These are phyloP conservation scores for Pipistrellus nathusii DNA, from an alignment of 2,797 vertebrate species.

Conservation along the genomic window DNA sequence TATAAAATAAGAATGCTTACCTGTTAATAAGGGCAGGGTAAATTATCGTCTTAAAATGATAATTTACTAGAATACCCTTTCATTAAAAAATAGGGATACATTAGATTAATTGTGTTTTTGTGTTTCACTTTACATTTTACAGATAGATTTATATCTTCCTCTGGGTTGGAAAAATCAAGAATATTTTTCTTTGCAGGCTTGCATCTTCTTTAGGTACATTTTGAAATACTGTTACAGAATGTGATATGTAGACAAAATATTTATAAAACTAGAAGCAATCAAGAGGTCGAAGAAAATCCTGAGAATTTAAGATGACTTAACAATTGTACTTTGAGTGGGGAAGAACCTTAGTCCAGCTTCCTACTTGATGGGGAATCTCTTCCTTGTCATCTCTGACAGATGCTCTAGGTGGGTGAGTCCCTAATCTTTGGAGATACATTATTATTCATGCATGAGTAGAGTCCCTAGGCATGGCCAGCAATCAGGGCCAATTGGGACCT, in stretches of 20 bases:
- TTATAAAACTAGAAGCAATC: background rate
- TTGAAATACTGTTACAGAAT: background rate
- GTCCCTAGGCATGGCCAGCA: too few relatives aligned
- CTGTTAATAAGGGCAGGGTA: constrained; percentile 5
- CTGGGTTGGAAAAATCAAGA: background rate
- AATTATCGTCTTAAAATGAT: constrained; percentile 23
- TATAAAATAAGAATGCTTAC: constrained; percentile 35
- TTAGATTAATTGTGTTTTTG: constrained; percentile 52
- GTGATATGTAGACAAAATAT: background rate
- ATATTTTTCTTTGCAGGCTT: background rate
- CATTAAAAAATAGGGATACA: background rate
- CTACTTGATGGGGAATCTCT: background rate
- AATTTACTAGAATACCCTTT: background rate
- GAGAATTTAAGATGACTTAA: background rate
- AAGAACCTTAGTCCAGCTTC: background rate
- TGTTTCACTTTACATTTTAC: constrained; percentile 33
- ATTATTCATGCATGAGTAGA: background rate
- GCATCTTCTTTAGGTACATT: background rate
- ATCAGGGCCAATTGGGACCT: too few relatives aligned
- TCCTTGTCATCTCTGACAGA: background rate
- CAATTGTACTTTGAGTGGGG: background rate
- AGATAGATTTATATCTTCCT: constrained; percentile 2
- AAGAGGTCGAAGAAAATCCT: background rate
- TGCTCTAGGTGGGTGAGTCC: background rate
- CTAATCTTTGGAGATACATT: background rate